Evolutionary conservation across 2,113 vertebrate genomes (phyloP), one percentile per base, ranked within the genome.

Genomic region (Salminus brasiliensis): DNA sequence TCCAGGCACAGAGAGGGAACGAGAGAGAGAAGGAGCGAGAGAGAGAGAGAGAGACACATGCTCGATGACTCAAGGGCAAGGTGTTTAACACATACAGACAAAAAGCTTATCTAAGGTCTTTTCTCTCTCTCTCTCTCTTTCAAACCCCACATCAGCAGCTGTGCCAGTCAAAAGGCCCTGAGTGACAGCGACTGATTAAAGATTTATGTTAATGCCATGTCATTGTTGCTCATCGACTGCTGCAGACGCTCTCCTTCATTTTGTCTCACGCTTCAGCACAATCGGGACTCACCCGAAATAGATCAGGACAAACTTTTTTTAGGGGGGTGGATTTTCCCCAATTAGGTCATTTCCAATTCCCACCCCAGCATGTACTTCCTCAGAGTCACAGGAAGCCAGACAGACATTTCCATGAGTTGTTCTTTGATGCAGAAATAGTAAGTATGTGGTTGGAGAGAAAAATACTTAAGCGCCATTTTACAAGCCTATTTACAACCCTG

Each of bases 71-170:
- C 89, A 91, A 91, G 89, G 88, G 88, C 89, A 85, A 57, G 66
- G 74, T 84, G 84, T 91, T 90, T 86, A 91, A 84, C 88, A 89
- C 76, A 66, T 86, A 86, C 80, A 87, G 85, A 92, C 87, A 90
- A 89, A 91, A 85, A 84, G 88, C 91, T 92, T 89, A 90, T 88
- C 88, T 85, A 72, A 85, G 75, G 87, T 81, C 82, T 85, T 86
- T 89, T 45, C 53, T n/a, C 45, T 47, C 15, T 53, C 41, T 32
- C 30, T 65, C 60, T 75, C 27, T 49, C 57, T 87, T 83, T 85
- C 79, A 76, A 32, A 32, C 59, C 73, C 84, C 82, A 65, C 81
- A 84, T 84, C 79, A 72, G 75, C 79, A 72, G 72, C 68, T 78
- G 79, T 79, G 81, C 70, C 85, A 87, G 52, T 87, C 84, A 87